Evolutionary conservation across 2,797 vertebrate genomes (phyloP), one percentile per base, ranked within the genome.

Genomic region (Nothura maculosa): DNA sequence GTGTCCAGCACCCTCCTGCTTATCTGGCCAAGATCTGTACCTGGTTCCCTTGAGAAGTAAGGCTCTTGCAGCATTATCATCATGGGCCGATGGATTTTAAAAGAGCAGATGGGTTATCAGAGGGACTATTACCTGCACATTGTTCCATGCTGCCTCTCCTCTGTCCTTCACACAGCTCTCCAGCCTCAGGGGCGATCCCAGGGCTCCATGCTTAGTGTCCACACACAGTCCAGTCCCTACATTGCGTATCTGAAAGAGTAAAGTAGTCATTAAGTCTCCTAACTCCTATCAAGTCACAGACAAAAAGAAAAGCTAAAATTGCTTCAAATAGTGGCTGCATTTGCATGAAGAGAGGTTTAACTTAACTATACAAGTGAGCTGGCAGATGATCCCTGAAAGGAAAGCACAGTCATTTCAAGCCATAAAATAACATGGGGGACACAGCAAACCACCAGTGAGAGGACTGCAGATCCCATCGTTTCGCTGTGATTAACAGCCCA

Each of bases 141-240:
- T 99, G 80, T 98, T 99, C 99, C 99, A 99, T 4, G 98, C 97
- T 9, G 98, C 97, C 63, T 99, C 99, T 8, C 98, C 98, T 6
- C 97, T 98, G 22, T 98, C 98, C 95, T 98, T 99, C 81, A 98
- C 95, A 0, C 99, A 99, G 82, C 68, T 98, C 93, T 99, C 99
- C 95, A 99, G 95, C 12, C 98, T 98, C 88, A 99, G 96, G 0
- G 98, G 98, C 36, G 99, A 98, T 40, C 99, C 99, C 6, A 98
- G 98, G 13, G 97, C 96, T 58, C 99, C 98, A 6, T 99, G 99
- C 90, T 99, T 99, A 2, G 98, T 99, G 96, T 99, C 99, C 92
- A 98, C 96, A 67, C 99, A 99, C 90, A 99, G 94, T 4, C 97
- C 97, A 5, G 98, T 98, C 95, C 98, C 99, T 52, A 97, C 93